Evolutionary conservation across 2,888 invertebrate species (phyloP), one percentile per base, ranked within the genome.

Genomic region (Drosophila neutralis): DNA sequence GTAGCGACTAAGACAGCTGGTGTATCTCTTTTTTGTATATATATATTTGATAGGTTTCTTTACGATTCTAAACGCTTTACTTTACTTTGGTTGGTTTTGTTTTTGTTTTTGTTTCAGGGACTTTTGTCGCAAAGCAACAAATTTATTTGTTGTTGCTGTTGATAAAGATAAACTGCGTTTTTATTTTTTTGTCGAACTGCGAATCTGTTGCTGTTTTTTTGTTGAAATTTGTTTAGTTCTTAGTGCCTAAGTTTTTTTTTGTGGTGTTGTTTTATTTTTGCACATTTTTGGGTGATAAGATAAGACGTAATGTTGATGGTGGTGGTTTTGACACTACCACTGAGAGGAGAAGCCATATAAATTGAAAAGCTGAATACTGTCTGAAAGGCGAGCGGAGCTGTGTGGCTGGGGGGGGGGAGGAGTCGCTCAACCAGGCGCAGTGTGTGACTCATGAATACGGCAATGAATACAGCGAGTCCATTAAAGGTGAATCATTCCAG

Each of bases 401-500:
- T 4, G 0, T 10, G 35, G 5, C 36, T n/a, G 33, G 2, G 1
- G 21, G 15, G 7, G 0, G 35, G 53, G 35, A 10, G 21, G 11
- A 24, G 24, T 10, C 18, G 24, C 63, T 53, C 45, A 45, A 51
- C 48, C 62, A 62, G 57, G 57, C 57, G 33, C 63, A 58, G 24
- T 33, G 61, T 15, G 40, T 76, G 76, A 76, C 60, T 76, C 76
- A 76, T 71, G 38, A 52, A 36, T 60, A 40, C n/a, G 56, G 31
- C 38, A 38, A 24, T 38, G 48, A 57, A 21, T 49, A 29, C 40
- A 15, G 51, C 56, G 24, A 59, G 62, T 77, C 66, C 77, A 77
- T 73, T 77, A 77, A 77, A 77, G 78, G 77, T 77, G 77, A 77
- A 77, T 77, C 77, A 77, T 77, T 57, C 60, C 29, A 36, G 48